Evolutionary conservation across 2,888 invertebrate species (phyloP).

Genomic region (Phragmatobia fuliginosa): DNA sequence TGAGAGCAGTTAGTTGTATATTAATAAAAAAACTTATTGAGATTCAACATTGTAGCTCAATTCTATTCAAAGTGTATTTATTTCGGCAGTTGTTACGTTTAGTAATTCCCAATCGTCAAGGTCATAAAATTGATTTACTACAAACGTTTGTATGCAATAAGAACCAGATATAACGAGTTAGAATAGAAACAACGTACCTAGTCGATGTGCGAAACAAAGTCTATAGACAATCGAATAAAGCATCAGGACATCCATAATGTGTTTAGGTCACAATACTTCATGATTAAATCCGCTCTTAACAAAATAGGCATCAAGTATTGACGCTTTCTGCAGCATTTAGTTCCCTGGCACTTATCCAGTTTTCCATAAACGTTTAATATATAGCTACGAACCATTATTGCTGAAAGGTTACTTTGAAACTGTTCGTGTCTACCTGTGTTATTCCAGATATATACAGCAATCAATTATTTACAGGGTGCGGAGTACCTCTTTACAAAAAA

Average conservation of each 20-base stretch:
- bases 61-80: not conserved
- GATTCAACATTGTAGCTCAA: not conserved
- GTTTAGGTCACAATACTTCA: constrained; percentile 31
- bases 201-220: constrained; percentile 4
- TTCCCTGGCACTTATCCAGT: constrained; percentile 53
- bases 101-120: not conserved
- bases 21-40: not conserved
- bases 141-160: not conserved
- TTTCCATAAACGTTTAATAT: constrained; percentile 35
- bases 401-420: constrained; percentile 34
- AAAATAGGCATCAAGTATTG: constrained; percentile 21
- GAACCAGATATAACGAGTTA: constrained; percentile 12
- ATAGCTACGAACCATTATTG: constrained; percentile 34
- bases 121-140: constrained; percentile 13
- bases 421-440: constrained; percentile 20
- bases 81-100: not conserved
- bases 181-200: not conserved
- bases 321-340: constrained; percentile 45
- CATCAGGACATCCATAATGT: constrained; percentile 7
- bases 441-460: not conserved
- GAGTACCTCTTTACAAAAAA: not conserved
- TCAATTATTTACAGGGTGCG: not conserved
- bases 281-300: constrained; percentile 26
- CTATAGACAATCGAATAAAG: constrained; percentile 28
- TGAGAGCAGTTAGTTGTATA: not conserved